Evolutionary conservation across 2,797 vertebrate species (phyloP), one percentile per base, ranked within the genome.

Genomic region (Mormyrus proboscirostris): DNA sequence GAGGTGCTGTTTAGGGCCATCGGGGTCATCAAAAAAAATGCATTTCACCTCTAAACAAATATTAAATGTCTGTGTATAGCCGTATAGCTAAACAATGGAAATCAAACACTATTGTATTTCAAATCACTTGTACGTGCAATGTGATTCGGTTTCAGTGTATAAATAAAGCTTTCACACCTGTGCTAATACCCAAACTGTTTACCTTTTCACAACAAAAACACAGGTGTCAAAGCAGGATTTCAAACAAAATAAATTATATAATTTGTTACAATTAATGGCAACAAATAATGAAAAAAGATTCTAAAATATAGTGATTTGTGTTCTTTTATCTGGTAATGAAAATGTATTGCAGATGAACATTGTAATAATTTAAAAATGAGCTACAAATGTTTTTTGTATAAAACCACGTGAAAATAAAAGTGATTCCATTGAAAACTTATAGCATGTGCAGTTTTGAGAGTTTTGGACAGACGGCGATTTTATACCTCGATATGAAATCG

Each of bases 31-130:
- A 33, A 76, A 38, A 41, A 76, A 41, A 76, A 38, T 57, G 4
- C 33, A 76, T 76, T 76, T 76, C 69, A 76, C 69, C 65, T 73
- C 65, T 33, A 73, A 76, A 76, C 29, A 76, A 76, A 76, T 76
- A 38, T 19, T 38, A 76, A 16, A 76, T 41, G 12, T 41, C 12
- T 19, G 2, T 12, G 38, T 19, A 76, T 5, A 76, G 33, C 69
- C 6, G 2, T 76, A 14, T 19, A 33, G 33, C 25, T 29, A 38
- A 76, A 76, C 8, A 76, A 76, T 41, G 33, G 16, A 38, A 41
- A 41, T 41, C 12, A 38, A 76, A 76, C 4, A 25, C 2, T 12
- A 16, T 76, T 76, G 69, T 76, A 41, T 76, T 76, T 41, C 4
- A 41, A 41, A 19, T 76, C 69, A 76, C 16, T 41, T 76, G 4